Percentiles rank a stretch among this genome's conserved stretches.
Evolutionary conservation across 1,140 invertebrate genomes (phyloP).

Genomic region (Penaeus vannamei): DNA sequence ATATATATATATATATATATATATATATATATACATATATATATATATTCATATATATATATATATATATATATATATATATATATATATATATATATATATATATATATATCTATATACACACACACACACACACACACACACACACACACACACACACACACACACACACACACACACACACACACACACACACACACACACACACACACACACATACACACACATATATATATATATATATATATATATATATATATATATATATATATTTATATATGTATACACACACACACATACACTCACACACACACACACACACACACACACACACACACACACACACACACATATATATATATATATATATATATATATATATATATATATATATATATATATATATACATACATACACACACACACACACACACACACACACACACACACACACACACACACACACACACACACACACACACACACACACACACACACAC

Average conservation of each 20-base stretch:
- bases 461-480: not conserved
- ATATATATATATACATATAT: constrained; percentile 16
- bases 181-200: too few species aligned
- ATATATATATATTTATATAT: not conserved
- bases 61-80: constrained; percentile 16
- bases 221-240: not conserved
- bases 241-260: constrained; percentile 3
- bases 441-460: not conserved
- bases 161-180: too few species aligned
- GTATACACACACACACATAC: not conserved
- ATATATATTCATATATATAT: constrained; percentile 7
- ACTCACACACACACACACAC: not conserved
- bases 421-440: not conserved
- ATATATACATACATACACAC: not conserved
- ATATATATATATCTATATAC: too few species aligned
- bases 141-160: too few species aligned
- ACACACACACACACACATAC: not conserved
- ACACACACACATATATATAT: not conserved
- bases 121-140: too few species aligned
- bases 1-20: constrained; percentile 16
- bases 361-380: not conserved
- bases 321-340: not conserved
- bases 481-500: too few species aligned
- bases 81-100: constrained; percentile 16
- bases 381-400: not conserved